Evolutionary conservation across 2,797 vertebrate genomes (phyloP), one percentile per base, ranked within the genome.

Genomic region (Mus minutoides): DNA sequence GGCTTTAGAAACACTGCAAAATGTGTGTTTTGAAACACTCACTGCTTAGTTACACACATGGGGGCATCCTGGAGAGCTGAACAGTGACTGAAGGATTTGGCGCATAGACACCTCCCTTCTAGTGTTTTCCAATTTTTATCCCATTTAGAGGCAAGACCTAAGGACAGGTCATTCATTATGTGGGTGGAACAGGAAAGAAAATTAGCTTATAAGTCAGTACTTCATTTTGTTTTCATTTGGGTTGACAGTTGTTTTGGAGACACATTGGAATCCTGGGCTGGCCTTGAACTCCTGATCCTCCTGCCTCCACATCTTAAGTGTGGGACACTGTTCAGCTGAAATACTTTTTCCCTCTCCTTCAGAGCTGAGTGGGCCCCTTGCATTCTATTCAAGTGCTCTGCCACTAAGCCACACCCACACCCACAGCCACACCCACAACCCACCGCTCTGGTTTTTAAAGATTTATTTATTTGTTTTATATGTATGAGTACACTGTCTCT

Each of bases 71-170:
- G 17, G 24, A 79, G 82, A 22, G 73, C 58, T 94, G 46, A 67
- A 56, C 88, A 60, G 62, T 78, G 26, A 3, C 73, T 24, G 10
- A 24, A 71, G 62, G 62, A 71, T 29, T 95, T 34, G 77, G 62
- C 52, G 10, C 12, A 22, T 60, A 52, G 83, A 67, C 54, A 19
- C 77, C 34, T 21, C 8, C 67, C 37, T 76, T 58, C 34, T 67
- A 77, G 78, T 82, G 49, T 83, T 92, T 90, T 94, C 37, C 76
- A 80, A 21, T 71, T 94, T 87, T 46, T 79, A 34, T 87, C 19
- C 31, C 91, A 52, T 78, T 16, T 73, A 62, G 40, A 84, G 87
- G 64, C 19, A 54, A 69, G 76, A 62, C 31, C 37, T 88, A 40
- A 60, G 90, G 69, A 60, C 71, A 92, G 43, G 56, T 58, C 49